These are phyloP conservation scores for Idaea biselata DNA, from an alignment of 2,888 invertebrate genomes.

Conservation along the genomic window DNA sequence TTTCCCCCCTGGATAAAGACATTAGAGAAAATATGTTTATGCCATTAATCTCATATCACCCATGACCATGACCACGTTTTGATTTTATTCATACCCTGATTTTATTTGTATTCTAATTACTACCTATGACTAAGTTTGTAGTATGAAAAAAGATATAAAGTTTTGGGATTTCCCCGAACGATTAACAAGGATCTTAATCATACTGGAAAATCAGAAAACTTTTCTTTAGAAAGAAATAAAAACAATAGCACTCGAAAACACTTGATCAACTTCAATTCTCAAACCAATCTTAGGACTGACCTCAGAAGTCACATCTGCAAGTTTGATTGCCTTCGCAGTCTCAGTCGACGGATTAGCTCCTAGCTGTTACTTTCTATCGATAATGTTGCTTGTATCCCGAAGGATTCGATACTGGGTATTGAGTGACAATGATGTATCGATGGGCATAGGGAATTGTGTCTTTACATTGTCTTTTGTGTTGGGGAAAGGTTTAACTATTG, in stretches of 20 bases:
- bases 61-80: too few species aligned
- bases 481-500: background rate
- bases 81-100: too few species aligned
- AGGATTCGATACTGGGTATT: slow-evolving; percentile 34
- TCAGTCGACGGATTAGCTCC: slow-evolving; percentile 58
- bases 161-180: too few species aligned
- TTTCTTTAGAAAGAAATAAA: slow-evolving; percentile 6
- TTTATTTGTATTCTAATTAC: too few species aligned
- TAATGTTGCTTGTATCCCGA: slow-evolving; percentile 33
- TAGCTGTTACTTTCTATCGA: slow-evolving; percentile 25
- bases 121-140: too few species aligned
- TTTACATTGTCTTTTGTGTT: slow-evolving; percentile 6
- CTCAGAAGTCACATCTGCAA: slow-evolving; percentile 72
- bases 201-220: background rate
- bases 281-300: slow-evolving; percentile 39
- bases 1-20: too few species aligned
- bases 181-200: too few species aligned
- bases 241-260: slow-evolving; percentile 13
- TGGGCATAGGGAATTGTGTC: slow-evolving; percentile 16
- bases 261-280: slow-evolving; percentile 21
- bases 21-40: too few species aligned
- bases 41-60: too few species aligned
- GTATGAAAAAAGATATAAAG: too few species aligned
- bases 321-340: slow-evolving; percentile 60
- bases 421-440: slow-evolving; percentile 43